Base-by-base conservation (phyloP, 2,888 invertebrate species). In the Lobophora halterata region DNA sequence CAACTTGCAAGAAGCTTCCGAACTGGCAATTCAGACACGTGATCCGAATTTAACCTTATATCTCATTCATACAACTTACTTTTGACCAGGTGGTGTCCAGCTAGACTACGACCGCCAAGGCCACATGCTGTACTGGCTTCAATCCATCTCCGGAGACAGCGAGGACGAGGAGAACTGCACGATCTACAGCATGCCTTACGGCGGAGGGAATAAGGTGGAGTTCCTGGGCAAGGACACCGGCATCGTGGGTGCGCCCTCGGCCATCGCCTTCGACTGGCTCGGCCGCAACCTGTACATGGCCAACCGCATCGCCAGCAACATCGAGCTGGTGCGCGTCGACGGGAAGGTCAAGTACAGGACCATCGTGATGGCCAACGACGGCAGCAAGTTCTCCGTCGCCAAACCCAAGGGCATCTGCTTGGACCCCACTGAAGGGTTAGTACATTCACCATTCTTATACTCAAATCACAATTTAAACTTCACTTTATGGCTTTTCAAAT, bases 251-350 rank as follows among this genome's bases (percentile, higher is more conserved):
- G 93, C 97, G 0, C 96, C 98, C 0, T 95, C 95, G 17, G 92
- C 95, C 0, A 91, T 99, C 20, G 98, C 98, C 0, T 95, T 98
- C 65, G 99, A 99, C 73, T 99, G 99, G 98, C 89, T 98, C 10
- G 98, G 98, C 2, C 89, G 97, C 34, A 99, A 99, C 81, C 76
- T 99, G 17, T 98, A 94, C 72, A 93, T 98, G 73, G 97, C 96
- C 12, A 98, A 98, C 65, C 91, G 93, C 18, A 89, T 93, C 1
- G 95, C 97, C 1, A 95, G 96, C 34, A 97, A 97, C 52, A 94
- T 99, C 48, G 97, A 98, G 80, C 92, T 96, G 1, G 90, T 97
- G 0, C 91, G 94, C 51, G 91, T 96, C 1, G 96, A 97, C 63
- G 95, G 96, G 0, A 94, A 96, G 69, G 89, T 91, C 0, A 93